Conservation (phyloP, 2,888 invertebrate species). For the Polymixis flavicincta region DNA sequence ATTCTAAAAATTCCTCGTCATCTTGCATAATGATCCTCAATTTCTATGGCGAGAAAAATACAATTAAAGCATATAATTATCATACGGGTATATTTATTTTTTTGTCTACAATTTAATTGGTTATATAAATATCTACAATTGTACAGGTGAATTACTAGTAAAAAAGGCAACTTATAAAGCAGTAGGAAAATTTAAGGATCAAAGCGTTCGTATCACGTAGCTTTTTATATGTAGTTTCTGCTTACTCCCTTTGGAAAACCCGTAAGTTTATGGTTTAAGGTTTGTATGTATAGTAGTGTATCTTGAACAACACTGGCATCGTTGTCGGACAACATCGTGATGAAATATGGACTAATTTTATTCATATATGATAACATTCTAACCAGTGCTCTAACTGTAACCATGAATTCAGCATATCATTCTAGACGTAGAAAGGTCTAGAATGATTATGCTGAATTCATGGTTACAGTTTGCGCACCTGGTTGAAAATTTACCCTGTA, state of each 20-base stretch:
- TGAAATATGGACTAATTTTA: no score
- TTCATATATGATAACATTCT: no score
- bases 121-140: constrained; percentile 1
- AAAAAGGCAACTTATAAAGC: not conserved
- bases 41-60: constrained; percentile 28
- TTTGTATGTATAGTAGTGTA: no score
- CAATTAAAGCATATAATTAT: constrained; percentile 16
- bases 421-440: no score
- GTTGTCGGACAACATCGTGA: no score
- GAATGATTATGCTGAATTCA: no score
- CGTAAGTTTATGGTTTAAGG: no score
- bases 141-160: not conserved
- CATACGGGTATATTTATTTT: not conserved
- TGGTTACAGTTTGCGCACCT: no score
- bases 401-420: no score
- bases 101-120: constrained; percentile 13
- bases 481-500: no score
- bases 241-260: not conserved
- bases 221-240: not conserved
- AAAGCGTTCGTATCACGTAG: not conserved
- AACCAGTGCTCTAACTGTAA: no score
- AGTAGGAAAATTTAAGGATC: not conserved
- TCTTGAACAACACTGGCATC: no score
- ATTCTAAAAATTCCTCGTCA: constrained; percentile 10
- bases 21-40: constrained; percentile 20